Percentiles rank a stretch among this genome's conserved stretches.
These are phyloP conservation scores for Anguilla japonica DNA, from an alignment of 2,113 vertebrate genomes.

Conservation along the genomic window DNA sequence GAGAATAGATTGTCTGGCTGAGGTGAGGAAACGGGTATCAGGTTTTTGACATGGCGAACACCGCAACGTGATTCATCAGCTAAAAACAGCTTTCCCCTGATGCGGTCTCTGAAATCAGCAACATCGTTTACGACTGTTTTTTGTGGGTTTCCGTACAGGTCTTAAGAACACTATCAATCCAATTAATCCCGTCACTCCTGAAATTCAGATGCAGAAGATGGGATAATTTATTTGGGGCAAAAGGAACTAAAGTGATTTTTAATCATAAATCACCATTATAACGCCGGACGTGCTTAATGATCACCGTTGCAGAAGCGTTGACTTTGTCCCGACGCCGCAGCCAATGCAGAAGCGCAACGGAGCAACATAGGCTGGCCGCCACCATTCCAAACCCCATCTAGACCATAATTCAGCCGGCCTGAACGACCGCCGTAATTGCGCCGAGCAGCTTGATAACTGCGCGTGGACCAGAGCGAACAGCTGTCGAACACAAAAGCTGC, in stretches of 20 bases:
- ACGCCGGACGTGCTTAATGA: neutral
- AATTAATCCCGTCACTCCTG: neutral
- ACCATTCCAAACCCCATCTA: neutral
- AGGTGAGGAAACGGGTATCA: neutral
- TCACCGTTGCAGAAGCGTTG: constrained; percentile 5
- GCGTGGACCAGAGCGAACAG: neutral
- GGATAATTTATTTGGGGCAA: too few species aligned
- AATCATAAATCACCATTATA: constrained; percentile 24
- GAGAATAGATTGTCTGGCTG: neutral
- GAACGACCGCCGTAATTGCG: neutral
- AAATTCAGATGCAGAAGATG: neutral
- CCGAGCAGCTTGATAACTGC: neutral
- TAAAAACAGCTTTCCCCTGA: neutral
- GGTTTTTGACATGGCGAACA: constrained; percentile 14
- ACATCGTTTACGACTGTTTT: neutral
- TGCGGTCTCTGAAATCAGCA: neutral
- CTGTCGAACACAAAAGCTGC: neutral
- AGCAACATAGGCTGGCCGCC: neutral
- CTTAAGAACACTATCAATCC: constrained; percentile 2
- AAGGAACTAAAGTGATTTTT: neutral
- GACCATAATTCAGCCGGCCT: neutral
- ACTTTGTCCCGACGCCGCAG: neutral
- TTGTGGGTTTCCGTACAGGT: neutral
- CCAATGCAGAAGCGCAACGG: too few species aligned
- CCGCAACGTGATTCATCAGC: neutral